phyloP scores from a whole-genome alignment of 2,113 vertebrate genomes.

The Oceanodroma tethys region DNA sequence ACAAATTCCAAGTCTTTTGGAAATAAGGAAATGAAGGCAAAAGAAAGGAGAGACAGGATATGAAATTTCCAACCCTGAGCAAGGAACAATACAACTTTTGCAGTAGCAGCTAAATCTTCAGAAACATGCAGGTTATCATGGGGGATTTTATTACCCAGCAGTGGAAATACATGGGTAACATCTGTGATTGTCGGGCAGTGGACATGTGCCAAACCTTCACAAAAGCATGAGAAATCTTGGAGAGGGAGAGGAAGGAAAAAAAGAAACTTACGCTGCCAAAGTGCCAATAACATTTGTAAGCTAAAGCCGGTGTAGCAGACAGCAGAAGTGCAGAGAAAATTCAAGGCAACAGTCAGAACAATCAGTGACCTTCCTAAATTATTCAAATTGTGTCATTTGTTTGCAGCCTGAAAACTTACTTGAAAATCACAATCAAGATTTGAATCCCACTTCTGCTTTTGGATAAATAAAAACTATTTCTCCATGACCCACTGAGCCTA shows the following conservation, averaged over 20 bases:
- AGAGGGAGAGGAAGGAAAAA: not conserved
- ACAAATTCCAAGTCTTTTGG: not conserved
- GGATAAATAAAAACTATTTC: conserved; percentile 5
- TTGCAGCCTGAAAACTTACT: not conserved
- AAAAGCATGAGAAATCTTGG: not conserved
- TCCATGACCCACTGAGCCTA: not conserved
- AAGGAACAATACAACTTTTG: not conserved
- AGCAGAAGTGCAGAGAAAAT: not conserved
- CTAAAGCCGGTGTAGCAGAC: not conserved
- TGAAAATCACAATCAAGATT: not conserved
- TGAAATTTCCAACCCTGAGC: not conserved
- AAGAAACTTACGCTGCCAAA: not conserved
- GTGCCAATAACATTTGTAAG: not conserved
- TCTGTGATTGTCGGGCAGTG: not conserved
- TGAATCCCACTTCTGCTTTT: conserved; percentile 8
- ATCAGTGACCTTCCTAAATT: conserved; percentile 45
- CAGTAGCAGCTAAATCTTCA: not conserved
- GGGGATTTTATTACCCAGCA: not conserved
- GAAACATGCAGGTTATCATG: not conserved
- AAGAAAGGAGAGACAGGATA: not conserved
- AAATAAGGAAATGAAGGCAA: not conserved
- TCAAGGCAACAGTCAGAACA: not conserved
- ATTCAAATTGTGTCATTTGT: conserved; percentile 6
- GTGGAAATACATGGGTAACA: not conserved
- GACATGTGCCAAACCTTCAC: not conserved